phyloP scores from a whole-genome alignment of 2,888 invertebrate genomes.

The Limnephilus marmoratus region DNA sequence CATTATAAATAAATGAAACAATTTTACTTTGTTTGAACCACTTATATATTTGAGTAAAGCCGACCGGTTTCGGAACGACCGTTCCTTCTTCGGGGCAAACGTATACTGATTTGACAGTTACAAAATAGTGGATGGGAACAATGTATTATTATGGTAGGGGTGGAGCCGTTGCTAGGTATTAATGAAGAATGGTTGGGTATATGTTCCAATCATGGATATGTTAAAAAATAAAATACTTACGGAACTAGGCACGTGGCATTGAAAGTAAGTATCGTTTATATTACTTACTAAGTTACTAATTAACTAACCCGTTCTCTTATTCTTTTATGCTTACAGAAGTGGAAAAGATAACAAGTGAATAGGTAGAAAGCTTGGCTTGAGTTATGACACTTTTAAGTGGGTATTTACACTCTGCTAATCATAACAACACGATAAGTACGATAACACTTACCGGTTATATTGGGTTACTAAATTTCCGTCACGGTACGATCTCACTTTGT shows the following conservation, averaged over 20 bases:
- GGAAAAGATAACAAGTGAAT: not conserved
- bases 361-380: not conserved
- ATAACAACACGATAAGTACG: not conserved
- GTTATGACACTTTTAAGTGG: not conserved
- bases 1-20: too few relatives aligned
- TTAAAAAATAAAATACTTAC: too few relatives aligned
- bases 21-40: too few relatives aligned
- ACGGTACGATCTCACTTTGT: not conserved
- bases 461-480: not conserved
- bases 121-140: too few relatives aligned
- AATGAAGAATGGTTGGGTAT: too few relatives aligned
- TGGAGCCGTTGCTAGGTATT: too few relatives aligned
- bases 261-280: not conserved
- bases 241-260: not conserved
- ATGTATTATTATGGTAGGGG: too few relatives aligned
- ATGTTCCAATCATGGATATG: too few relatives aligned
- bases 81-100: too few relatives aligned
- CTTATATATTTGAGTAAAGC: too few relatives aligned
- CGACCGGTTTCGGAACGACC: too few relatives aligned
- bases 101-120: too few relatives aligned
- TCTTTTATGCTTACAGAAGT: not conserved
- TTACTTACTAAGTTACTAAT: not conserved
- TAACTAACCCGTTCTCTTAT: not conserved
- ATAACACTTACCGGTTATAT: not conserved
- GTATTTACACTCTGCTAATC: not conserved